These are phyloP conservation scores for Lithophane ornitopus DNA, from an alignment of 2,888 invertebrate species.

Conservation along the genomic window DNA sequence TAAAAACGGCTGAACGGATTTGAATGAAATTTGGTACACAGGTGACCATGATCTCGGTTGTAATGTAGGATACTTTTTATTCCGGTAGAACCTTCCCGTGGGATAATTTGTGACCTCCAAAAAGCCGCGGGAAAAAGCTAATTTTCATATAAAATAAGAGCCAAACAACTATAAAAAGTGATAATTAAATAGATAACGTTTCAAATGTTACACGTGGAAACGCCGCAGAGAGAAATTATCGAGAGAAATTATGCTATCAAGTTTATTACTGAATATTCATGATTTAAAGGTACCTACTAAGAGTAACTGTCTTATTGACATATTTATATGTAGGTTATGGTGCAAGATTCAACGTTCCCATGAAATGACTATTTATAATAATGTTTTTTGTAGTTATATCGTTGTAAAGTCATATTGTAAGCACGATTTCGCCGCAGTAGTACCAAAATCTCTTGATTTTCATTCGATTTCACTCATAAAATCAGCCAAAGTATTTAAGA, in stretches of 20 bases:
- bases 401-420: neutral
- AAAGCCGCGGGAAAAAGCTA: neutral
- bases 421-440: slow-evolving; percentile 11
- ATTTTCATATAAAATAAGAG: neutral
- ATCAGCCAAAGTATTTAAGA: neutral
- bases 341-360: slow-evolving; percentile 8
- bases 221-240: slow-evolving; percentile 16
- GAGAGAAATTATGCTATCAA: slow-evolving; percentile 53
- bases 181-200: slow-evolving; percentile 63
- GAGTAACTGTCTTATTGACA: slow-evolving; percentile 33
- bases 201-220: slow-evolving; percentile 52
- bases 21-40: neutral
- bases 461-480: slow-evolving; percentile 20
- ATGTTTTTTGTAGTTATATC: neutral
- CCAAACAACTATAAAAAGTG: slow-evolving; percentile 10
- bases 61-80: neutral
- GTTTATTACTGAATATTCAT: slow-evolving; percentile 64
- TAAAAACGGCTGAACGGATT: neutral
- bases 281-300: slow-evolving; percentile 13
- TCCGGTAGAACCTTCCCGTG: neutral
- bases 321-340: slow-evolving; percentile 23
- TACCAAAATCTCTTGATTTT: slow-evolving; percentile 12
- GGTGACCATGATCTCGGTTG: neutral
- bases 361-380: neutral
- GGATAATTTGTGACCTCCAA: neutral